Percentiles rank a stretch among this genome's conserved stretches.
These are phyloP conservation scores for Epirrhoe tristata DNA, from an alignment of 2,888 invertebrate genomes.

Conservation along the genomic window DNA sequence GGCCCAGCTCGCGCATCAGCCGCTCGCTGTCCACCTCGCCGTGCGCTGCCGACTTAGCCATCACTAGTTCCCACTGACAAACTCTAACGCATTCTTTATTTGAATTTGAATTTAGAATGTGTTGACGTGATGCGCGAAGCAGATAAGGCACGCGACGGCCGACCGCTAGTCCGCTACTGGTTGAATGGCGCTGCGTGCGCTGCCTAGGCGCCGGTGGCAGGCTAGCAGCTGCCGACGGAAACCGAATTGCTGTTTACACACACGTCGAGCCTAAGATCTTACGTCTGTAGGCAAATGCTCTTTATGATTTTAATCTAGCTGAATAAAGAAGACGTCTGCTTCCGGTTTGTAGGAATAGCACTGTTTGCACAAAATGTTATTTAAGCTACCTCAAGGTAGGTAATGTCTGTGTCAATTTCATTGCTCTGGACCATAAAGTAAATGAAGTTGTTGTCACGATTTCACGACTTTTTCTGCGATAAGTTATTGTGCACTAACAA, in stretches of 20 bases:
- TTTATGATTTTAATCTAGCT: not conserved
- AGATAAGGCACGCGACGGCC: conserved; percentile 20
- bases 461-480: not conserved
- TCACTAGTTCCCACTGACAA: conserved; percentile 2
- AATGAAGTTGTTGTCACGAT: not conserved
- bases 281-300: not conserved
- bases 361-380: not conserved
- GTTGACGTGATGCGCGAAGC: not conserved
- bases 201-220: not conserved
- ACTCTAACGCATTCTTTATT: conserved; percentile 6
- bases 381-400: not conserved
- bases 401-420: not conserved
- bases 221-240: not conserved
- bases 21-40: conserved; percentile 64
- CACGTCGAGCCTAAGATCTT: not conserved
- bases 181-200: not conserved
- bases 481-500: not conserved
- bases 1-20: conserved; percentile 75
- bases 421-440: not conserved
- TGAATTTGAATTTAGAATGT: conserved; percentile 6
- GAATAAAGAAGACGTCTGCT: not conserved
- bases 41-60: conserved; percentile 40
- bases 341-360: not conserved
- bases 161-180: conserved; percentile 16
- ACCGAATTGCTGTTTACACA: not conserved